Base-by-base conservation (phyloP, 1,140 invertebrate species). In the Ips typographus region DNA sequence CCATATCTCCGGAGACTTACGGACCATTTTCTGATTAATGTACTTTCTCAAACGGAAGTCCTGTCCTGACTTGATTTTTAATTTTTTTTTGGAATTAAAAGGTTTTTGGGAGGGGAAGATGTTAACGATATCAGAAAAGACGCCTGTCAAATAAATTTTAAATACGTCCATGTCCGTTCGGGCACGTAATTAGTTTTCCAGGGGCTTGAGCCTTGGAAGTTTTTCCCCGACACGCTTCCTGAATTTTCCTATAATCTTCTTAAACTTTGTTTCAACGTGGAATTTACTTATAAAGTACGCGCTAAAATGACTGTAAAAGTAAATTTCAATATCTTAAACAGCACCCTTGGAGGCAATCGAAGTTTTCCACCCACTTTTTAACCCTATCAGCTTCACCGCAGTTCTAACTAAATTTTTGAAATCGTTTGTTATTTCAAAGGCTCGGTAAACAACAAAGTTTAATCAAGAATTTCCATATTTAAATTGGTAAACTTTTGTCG, bases 401-500 rank as follows among this genome's bases (percentile, higher is more conserved):
- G 41, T 39, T 49, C 38, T 61, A 61, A 61, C 59, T 61, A 56
- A 8, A 55, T 65, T 53, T 65, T 57, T 42, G 6, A 38, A 56
- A 56, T 41, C 63, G 42, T 65, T 22, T 65, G 63, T 65, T 65
- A 65, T 65, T 65, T 44, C 52, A 65, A 65, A 65, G 51, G 47
- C 53, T 65, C 51, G 57, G 63, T 65, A 65, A 65, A 65, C 63
- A 65, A 53, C 63, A 65, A 65, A 65, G 63, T 65, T 65, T 65
- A 65, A 65, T 65, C 63, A 65, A 65, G 63, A 56, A 65, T 65
- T 65, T 65, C 63, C 63, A 65, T 65, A 65, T 65, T 65, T 65
- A 65, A 65, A 65, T 65, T 65, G 63, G 63, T 53, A 65, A 65
- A 65, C 63, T 65, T 65, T 65, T 65, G 49, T 40, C n/a, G 51